These are phyloP conservation scores for Chymomyza costata DNA, from an alignment of 1,140 invertebrate genomes.

Conservation along the genomic window DNA sequence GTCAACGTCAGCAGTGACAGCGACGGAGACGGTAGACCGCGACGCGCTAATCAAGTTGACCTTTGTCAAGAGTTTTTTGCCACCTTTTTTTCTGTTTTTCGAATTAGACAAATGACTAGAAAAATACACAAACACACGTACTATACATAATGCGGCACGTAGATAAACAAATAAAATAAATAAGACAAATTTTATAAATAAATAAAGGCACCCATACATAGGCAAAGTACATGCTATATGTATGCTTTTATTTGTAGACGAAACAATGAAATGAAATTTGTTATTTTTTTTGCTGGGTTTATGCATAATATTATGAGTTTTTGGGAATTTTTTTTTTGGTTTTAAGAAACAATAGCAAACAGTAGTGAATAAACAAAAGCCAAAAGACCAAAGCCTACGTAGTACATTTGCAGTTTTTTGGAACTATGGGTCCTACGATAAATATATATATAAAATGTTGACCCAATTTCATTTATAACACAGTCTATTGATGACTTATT, in stretches of 20 bases:
- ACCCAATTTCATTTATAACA: too few species aligned
- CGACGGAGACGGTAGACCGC: background rate
- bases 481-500: too few species aligned
- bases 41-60: conserved; percentile 61
- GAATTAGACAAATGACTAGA: conserved; percentile 27
- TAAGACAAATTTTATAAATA: conserved; percentile 21
- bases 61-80: conserved; percentile 46
- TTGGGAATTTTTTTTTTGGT: too few species aligned
- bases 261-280: conserved; percentile 5
- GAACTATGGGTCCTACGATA: too few species aligned
- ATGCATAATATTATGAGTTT: too few species aligned
- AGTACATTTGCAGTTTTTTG: too few species aligned
- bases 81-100: conserved; percentile 9
- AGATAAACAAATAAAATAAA: conserved; percentile 21
- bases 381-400: conserved; percentile 10
- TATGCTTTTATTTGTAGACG: background rate
- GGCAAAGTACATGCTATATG: conserved; percentile 12
- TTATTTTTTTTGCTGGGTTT: background rate
- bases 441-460: too few species aligned
- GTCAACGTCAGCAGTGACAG: background rate
- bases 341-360: conserved; percentile 1
- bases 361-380: too few species aligned
- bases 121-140: background rate
- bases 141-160: background rate
- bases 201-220: background rate